Base-by-base conservation (phyloP, 2,888 invertebrate genomes). In the Xestia ashworthii region DNA sequence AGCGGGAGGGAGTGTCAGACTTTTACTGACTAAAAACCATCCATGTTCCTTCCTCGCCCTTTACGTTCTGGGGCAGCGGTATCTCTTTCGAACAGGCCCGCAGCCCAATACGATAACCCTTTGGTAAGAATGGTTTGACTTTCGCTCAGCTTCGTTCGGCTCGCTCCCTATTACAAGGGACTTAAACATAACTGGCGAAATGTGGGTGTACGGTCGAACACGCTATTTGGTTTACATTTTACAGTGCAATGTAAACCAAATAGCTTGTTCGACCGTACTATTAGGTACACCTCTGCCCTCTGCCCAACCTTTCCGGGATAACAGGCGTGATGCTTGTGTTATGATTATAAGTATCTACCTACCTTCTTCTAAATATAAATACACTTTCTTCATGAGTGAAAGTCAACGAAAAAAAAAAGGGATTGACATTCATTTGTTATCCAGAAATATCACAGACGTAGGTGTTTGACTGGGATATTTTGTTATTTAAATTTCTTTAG, bases 361-460 rank as follows among this genome's bases (percentile, higher is more conserved):
- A n/a, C 55, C n/a, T n/a, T 12, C 12, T 1, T n/a, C 2, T 58
- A 58, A 58, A 41, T 22, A 48, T 12, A 41, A 76, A 48, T 9
- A 12, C 11, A 3, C 12, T 55, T 55, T n/a, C n/a, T n/a, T n/a
- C n/a, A 12, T 55, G 60, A 19, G 58, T 58, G 8, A n/a, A n/a
- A 14, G n/a, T 53, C 53, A 64, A 64, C n/a, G 6, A 9, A 16
- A n/a, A n/a, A n/a, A n/a, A n/a, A n/a, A 64, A 62, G 14, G 12
- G 14, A 16, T 6, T 41, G 6, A 62, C 38, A 41, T 50, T 44
- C 11, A 53, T 19, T 44, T 64, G n/a, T 55, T 65, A 65, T 53
- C 53, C 19, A 75, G 48, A 74, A 64, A 64, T 64, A 75, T n/a
- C 32, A 16, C 50, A 44, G 16, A 44, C 22, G 32, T 50, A 38